A percentile compares a stretch with the other conserved stretches of the same genome.
phyloP scores from a whole-genome alignment of 30 jellyfish, hydroid and myxozoan species.

The Aurelia coerulea region DNA sequence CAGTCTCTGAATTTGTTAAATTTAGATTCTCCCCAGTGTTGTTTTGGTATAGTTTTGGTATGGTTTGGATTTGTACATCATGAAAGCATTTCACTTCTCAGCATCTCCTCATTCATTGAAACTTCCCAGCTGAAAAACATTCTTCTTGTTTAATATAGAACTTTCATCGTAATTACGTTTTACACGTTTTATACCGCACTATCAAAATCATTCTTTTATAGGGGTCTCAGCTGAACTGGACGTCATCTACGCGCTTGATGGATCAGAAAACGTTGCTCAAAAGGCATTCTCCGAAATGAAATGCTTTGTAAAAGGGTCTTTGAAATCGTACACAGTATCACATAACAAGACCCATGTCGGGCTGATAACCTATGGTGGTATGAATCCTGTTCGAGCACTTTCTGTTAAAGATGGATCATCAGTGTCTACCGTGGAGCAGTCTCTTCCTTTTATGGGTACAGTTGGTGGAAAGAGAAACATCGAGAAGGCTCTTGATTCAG shows the following conservation, averaged over 20 bases:
- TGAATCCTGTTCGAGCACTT: background rate
- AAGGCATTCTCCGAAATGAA: slow-evolving; percentile 33
- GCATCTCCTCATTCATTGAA: no score
- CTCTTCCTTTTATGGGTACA: background rate
- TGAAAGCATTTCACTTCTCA: no score
- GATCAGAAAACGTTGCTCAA: slow-evolving; percentile 41
- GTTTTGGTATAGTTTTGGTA: no score
- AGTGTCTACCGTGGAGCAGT: background rate
- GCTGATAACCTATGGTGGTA: slow-evolving; percentile 27
- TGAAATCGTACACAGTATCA: slow-evolving; percentile 52
- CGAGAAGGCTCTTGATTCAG: background rate
- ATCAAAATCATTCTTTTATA: background rate
- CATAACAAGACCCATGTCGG: slow-evolving; percentile 41
- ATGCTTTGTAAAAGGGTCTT: slow-evolving; percentile 24
- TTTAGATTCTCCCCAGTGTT: no score
- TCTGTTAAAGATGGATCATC: slow-evolving; percentile 1
- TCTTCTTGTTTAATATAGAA: no score
- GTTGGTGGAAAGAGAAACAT: slow-evolving; percentile 21
- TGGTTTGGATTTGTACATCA: no score
- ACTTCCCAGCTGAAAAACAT: no score
- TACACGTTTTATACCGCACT: background rate
- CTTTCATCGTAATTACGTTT: no score
- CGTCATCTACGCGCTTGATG: slow-evolving; percentile 73
- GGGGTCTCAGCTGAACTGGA: slow-evolving; percentile 52
- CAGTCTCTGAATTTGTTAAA: no score